Conservation (phyloP, 2,888 invertebrate genomes). For the Plemyria rubiginata region DNA sequence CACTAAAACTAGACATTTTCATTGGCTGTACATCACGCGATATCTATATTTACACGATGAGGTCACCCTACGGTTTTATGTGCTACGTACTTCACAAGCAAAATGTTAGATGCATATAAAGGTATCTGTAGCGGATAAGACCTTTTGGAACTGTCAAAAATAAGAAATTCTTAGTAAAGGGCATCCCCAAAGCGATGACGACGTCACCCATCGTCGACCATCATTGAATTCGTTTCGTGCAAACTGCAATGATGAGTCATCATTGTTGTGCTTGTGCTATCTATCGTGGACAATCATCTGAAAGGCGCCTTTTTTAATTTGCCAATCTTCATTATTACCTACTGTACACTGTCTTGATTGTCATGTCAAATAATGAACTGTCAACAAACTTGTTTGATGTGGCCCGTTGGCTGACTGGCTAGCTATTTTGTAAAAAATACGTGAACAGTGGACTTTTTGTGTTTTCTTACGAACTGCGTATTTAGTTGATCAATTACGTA, state of each 20-base stretch:
- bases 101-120: constrained; percentile 57
- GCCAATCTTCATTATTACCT: constrained; percentile 43
- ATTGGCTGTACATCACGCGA: constrained; percentile 79
- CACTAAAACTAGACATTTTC: constrained; percentile 45
- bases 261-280: constrained; percentile 79
- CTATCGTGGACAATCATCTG: constrained; percentile 63
- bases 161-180: constrained; percentile 73
- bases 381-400: constrained; percentile 57
- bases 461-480: constrained; percentile 39
- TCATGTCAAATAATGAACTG: constrained; percentile 71
- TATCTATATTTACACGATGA: constrained; percentile 69
- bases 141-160: constrained; percentile 55
- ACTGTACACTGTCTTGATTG: constrained; percentile 67
- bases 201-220: constrained; percentile 60
- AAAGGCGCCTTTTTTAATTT: constrained; percentile 61
- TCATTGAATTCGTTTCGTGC: constrained; percentile 41
- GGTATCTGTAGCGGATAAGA: constrained; percentile 69
- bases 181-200: constrained; percentile 77
- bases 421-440: constrained; percentile 40
- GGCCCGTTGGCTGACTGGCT: background rate
- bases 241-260: constrained; percentile 76
- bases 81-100: constrained; percentile 48
- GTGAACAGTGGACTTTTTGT: constrained; percentile 41
- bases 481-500: constrained; percentile 58
- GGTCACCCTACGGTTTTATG: constrained; percentile 71